Conservation (phyloP, 1,140 invertebrate genomes). For the Arion vulgaris region DNA sequence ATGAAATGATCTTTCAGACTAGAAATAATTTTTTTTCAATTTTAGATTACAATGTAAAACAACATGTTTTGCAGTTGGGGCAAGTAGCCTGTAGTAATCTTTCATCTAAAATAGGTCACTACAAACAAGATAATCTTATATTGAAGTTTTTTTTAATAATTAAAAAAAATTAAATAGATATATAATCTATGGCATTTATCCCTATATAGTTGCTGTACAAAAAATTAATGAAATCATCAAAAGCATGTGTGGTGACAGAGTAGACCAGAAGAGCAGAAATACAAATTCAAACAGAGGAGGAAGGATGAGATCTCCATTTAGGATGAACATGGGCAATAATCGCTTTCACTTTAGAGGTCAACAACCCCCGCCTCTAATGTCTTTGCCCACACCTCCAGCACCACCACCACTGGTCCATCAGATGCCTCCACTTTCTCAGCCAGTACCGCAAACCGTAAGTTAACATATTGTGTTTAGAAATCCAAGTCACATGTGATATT, state of each 20-base stretch:
- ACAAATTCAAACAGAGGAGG: constrained; percentile 4
- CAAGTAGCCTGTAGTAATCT: no score
- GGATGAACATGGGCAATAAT: background rate
- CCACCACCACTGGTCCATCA: constrained; percentile 43
- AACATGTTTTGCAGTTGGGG: no score
- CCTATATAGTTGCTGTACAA: constrained; percentile 76
- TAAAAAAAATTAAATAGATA: background rate
- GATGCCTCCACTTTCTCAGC: constrained; percentile 22
- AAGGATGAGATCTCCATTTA: constrained; percentile 23
- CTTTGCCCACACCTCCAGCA: constrained; percentile 41
- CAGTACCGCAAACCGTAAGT: constrained; percentile 25
- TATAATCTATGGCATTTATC: background rate
- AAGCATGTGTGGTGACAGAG: constrained; percentile 46
- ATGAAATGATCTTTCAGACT: no score
- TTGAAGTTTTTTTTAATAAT: background rate
- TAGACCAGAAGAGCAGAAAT: background rate
- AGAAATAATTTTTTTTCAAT: no score
- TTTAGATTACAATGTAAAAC: no score
- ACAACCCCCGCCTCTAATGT: constrained; percentile 35
- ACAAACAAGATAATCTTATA: no score
- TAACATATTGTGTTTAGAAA: background rate
- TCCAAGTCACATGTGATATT: no score
- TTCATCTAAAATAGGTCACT: no score
- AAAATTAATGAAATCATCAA: constrained; percentile 78
- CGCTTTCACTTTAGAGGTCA: constrained; percentile 19